phyloP scores from a whole-genome alignment of 2,888 invertebrate species.

The Coenonympha arcania region DNA sequence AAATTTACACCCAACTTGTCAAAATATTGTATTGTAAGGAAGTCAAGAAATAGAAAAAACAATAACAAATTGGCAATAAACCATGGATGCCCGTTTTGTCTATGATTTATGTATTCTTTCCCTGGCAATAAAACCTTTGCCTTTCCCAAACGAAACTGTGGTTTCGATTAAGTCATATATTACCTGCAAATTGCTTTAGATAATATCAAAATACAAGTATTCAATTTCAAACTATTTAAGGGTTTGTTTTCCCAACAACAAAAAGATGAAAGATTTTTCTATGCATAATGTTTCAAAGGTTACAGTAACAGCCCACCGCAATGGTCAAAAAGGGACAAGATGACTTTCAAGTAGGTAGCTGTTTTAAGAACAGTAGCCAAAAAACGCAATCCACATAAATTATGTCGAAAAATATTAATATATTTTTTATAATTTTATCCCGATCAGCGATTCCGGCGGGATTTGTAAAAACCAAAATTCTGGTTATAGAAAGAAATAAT shows the following conservation, averaged over 20 bases:
- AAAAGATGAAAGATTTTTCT: too few relatives aligned
- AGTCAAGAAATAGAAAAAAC: conserved; percentile 33
- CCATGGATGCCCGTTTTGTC: conserved; percentile 35
- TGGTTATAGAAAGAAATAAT: too few relatives aligned
- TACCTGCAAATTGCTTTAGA: conserved; percentile 64
- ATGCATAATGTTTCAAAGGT: too few relatives aligned
- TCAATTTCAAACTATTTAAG: conserved; percentile 27
- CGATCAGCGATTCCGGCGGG: too few relatives aligned
- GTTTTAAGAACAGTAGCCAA: too few relatives aligned
- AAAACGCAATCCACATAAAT: too few relatives aligned
- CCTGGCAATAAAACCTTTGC: conserved; percentile 35
- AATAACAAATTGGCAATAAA: conserved; percentile 49
- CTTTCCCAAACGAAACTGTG: conserved; percentile 28
- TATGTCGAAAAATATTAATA: too few relatives aligned
- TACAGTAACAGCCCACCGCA: too few relatives aligned
- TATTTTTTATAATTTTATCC: too few relatives aligned
- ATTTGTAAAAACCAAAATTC: too few relatives aligned
- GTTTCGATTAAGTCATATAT: conserved; percentile 66
- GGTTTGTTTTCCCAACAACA: conserved; percentile 1
- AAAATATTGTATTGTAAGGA: conserved; percentile 38
- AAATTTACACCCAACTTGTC: conserved; percentile 25
- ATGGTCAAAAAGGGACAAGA: too few relatives aligned
- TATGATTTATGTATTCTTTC: conserved; percentile 44
- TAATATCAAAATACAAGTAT: conserved; percentile 50
- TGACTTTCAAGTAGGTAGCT: too few relatives aligned